Evolutionary conservation across 2,113 vertebrate species (phyloP), one percentile per base, ranked within the genome.

Genomic region (Pelusios castaneus): DNA sequence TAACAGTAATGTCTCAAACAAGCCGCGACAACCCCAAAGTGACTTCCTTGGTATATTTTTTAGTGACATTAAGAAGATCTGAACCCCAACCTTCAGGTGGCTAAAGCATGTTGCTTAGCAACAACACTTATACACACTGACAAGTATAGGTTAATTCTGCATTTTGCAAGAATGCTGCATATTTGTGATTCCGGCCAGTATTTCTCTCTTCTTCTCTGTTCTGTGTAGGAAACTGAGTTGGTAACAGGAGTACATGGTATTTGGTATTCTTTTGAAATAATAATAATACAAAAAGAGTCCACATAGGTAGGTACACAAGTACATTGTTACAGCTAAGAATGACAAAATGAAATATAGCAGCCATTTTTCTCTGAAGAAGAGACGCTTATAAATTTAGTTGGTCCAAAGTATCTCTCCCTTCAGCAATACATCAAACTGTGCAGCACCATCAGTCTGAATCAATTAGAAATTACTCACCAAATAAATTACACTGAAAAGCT

Each of bases 401-500:
- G 51, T 97, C 97, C 97, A 96, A 97, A 98, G 95, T 98, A 97
- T 98, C 96, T 95, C 87, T 91, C 83, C 89, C 93, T 97, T 95
- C n/a, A 54, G 97, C 96, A 98, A 97, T 98, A 97, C 93, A 98
- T 98, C 98, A 98, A 97, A 85, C 83, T 55, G 43, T 92, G 94
- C 96, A 96, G 96, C 95, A 84, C 94, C 97, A 98, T 98, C 97
- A 97, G 96, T 98, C 97, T 98, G 97, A 98, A 98, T 98, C 98
- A 98, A 98, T 98, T 98, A 98, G 97, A 98, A 98, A 98, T 98
- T 98, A 98, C 97, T 98, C 98, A 98, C 95, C 97, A 95, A 97
- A 95, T 98, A 98, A 98, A 98, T 98, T 98, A 96, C 82, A 94
- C 85, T 91, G 95, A 97, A 98, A 97, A 95, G 91, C 95, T 97